Percentiles rank a stretch among this genome's conserved stretches.
phyloP scores from a whole-genome alignment of 2,797 vertebrate species.

The Coilia nasus region DNA sequence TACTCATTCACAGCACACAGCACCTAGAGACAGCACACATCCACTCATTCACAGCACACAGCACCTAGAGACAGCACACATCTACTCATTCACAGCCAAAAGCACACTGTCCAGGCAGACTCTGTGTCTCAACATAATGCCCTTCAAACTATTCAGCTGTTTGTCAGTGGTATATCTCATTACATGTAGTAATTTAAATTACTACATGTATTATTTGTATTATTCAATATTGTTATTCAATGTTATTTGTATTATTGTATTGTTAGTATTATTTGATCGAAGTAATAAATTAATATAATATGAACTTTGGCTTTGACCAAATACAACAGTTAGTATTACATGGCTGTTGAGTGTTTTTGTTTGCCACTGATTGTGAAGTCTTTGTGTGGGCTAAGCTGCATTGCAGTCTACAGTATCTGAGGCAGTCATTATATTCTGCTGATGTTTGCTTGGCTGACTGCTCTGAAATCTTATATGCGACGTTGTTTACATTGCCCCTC shows the following conservation, averaged over 20 bases:
- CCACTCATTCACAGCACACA: background rate
- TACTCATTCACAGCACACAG: slow-evolving; percentile 72
- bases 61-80: too few species aligned
- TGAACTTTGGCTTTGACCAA: background rate
- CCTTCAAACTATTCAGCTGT: background rate
- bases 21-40: slow-evolving; percentile 71
- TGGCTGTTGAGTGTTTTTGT: background rate
- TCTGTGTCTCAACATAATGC: too few species aligned
- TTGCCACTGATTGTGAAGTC: background rate
- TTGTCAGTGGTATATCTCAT: too few species aligned
- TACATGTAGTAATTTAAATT: too few species aligned
- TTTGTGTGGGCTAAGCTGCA: background rate
- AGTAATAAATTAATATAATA: background rate
- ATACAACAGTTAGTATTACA: background rate
- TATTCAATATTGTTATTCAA: background rate
- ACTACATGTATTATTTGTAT: too few species aligned
- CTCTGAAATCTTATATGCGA: background rate
- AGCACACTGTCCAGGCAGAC: background rate
- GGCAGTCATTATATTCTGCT: background rate
- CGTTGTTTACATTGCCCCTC: background rate
- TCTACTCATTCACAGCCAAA: too few species aligned
- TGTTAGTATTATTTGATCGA: background rate
- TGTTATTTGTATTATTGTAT: too few species aligned
- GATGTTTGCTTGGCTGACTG: background rate
- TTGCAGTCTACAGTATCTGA: background rate